Conservation (phyloP, 2,113 vertebrate species). For the Onychorhynchus coronatus region DNA sequence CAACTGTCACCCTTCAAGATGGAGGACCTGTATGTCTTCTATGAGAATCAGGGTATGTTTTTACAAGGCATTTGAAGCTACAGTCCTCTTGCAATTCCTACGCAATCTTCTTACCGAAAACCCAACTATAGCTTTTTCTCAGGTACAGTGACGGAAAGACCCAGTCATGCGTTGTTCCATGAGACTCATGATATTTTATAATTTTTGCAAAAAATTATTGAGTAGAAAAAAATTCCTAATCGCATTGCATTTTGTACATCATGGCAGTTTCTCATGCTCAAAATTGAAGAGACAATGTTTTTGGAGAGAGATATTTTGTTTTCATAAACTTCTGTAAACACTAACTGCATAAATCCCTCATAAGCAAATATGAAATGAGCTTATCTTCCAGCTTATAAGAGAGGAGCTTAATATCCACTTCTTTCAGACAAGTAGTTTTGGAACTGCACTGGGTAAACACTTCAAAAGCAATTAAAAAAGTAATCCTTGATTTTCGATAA, state of each 20-base stretch:
- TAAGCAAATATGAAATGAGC: slow-evolving; percentile 34
- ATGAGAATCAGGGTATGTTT: accelerated
- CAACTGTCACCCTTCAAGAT: background rate
- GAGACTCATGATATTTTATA: background rate
- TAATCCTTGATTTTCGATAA: slow-evolving; percentile 22
- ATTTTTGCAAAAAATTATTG: background rate
- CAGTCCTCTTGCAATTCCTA: background rate
- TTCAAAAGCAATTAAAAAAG: slow-evolving; percentile 30
- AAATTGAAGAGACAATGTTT: background rate
- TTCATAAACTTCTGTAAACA: slow-evolving; percentile 35
- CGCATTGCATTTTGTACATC: background rate
- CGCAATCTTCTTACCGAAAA: background rate
- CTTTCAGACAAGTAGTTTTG: slow-evolving; percentile 20
- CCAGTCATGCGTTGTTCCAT: accelerated
- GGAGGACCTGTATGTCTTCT: background rate
- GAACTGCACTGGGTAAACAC: background rate
- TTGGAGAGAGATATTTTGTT: slow-evolving; percentile 4
- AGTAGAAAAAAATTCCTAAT: background rate
- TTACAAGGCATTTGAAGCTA: background rate
- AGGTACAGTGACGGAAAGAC: background rate
- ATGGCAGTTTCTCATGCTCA: background rate
- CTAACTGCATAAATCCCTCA: background rate
- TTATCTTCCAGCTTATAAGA: slow-evolving; percentile 15
- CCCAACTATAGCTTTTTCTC: background rate
- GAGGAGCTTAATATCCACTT: slow-evolving; percentile 24